Conservation (phyloP, 1,140 invertebrate genomes). For the Heliconius himera region DNA sequence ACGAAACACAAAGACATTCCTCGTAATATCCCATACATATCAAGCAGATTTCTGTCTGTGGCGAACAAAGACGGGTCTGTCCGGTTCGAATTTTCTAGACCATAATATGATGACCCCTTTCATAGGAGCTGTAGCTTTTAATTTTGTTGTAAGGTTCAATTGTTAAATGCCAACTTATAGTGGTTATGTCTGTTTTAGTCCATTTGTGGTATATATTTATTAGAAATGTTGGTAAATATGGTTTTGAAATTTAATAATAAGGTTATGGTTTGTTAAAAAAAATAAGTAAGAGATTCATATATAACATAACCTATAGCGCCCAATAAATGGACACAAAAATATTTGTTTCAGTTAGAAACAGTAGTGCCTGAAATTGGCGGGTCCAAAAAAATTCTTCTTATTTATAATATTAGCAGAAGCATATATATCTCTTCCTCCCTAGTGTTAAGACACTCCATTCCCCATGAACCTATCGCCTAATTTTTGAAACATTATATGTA, state of each 20-base stretch:
- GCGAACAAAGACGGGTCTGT: neutral
- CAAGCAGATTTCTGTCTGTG: conserved; percentile 2
- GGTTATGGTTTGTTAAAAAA: too few relatives aligned
- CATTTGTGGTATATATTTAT: neutral
- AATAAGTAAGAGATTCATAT: too few relatives aligned
- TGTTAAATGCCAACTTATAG: neutral
- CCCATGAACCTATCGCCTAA: too few relatives aligned
- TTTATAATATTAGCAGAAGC: too few relatives aligned
- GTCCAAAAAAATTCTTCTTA: too few relatives aligned
- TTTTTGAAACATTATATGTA: too few relatives aligned
- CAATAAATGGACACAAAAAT: too few relatives aligned
- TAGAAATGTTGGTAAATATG: neutral
- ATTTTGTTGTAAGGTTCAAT: neutral
- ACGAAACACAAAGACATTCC: conserved; percentile 8
- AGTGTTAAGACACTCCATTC: too few relatives aligned
- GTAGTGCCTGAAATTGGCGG: too few relatives aligned
- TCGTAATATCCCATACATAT: conserved; percentile 9
- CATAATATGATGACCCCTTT: neutral
- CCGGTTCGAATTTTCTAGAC: neutral
- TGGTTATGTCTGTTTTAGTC: neutral
- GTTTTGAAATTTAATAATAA: neutral
- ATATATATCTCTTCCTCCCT: too few relatives aligned
- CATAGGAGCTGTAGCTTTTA: neutral
- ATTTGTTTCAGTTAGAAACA: too few relatives aligned
- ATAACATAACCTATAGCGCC: too few relatives aligned